Evolutionary conservation across 37 sponge, comb jelly and placozoan genomes (phyloP), one percentile per base, ranked within the genome.

Genomic region (Chondrilla cf. caribensis): DNA sequence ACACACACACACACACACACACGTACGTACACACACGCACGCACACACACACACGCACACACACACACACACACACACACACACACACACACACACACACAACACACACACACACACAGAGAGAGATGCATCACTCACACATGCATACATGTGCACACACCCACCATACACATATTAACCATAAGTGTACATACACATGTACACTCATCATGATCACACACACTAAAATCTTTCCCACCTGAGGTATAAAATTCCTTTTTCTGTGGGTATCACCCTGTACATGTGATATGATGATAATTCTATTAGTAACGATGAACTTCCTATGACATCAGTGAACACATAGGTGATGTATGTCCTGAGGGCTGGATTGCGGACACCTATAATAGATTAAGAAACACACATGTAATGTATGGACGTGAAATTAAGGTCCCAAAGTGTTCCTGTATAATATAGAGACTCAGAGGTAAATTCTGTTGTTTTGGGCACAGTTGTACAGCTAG

Each of bases 1-100:
- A 54, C 58, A 54, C 79, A 78, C 79, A 57, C 79, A 78, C 79
- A 54, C 58, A 55, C 79, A 15, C 58, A 78, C 58, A 54, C 58
- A 14, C 79, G 54, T 17, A 54, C 58, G 54, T 58, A 54, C 58
- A 78, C 58, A 54, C 58, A 78, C 38, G 7, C 35, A 70, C 72
- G 31, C 72, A 77, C 54, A 44, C 77, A 77, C 77, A 44, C 77
- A 77, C 77, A 77, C 47, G 17, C 54, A 39, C 54, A 77, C 25
- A 25, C 47, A 24, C 77, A 40, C 62, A 26, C 59, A 31, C 72
- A 70, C 72, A 37, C 72, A 28, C 72, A 37, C 72, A 70, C 38
- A 21, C 35, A 37, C 72, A 70, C 72, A 37, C 38, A 35, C 72
- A 70, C 72, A 37, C 72, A 70, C 72, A 70, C 72, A 70, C 38